Conservation (phyloP, 2,113 vertebrate species). For the Labrus mixtus region DNA sequence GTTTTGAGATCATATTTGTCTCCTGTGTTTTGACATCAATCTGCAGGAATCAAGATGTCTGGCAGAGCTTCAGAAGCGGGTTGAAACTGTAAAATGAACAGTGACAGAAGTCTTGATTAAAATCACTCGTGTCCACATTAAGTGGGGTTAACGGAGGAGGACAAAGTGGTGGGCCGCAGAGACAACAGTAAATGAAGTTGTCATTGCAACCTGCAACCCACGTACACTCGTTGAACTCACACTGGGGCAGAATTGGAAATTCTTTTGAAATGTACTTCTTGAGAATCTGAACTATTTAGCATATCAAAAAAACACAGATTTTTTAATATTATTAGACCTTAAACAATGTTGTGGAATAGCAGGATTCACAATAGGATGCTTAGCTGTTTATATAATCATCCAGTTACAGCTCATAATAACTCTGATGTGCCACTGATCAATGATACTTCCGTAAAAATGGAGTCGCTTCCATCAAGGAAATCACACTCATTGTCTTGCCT, state of each 20-base stretch:
- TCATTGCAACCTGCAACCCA: background rate
- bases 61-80: slow-evolving; percentile 50
- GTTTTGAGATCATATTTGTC: slow-evolving; percentile 58
- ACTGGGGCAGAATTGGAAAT: too few species aligned
- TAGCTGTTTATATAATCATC: background rate
- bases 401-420: background rate
- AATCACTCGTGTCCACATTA: slow-evolving; percentile 48
- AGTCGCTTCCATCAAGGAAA: slow-evolving; percentile 25
- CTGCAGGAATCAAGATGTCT: slow-evolving; percentile 65
- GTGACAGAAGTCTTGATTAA: slow-evolving; percentile 66
- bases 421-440: background rate
- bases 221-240: background rate
- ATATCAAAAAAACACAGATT: background rate
- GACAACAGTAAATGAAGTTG: background rate
- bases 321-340: background rate
- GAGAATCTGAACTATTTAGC: too few species aligned
- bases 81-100: slow-evolving; percentile 49
- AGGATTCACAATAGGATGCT: background rate
- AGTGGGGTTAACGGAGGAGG: slow-evolving; percentile 31
- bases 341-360: background rate
- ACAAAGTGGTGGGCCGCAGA: slow-evolving; percentile 23
- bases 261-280: too few species aligned
- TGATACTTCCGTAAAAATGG: slow-evolving; percentile 2
- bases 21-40: slow-evolving; percentile 65
- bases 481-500: slow-evolving; percentile 10